Conservation (phyloP, 2,113 vertebrate genomes). For the Cephalopholis sonnerati region DNA sequence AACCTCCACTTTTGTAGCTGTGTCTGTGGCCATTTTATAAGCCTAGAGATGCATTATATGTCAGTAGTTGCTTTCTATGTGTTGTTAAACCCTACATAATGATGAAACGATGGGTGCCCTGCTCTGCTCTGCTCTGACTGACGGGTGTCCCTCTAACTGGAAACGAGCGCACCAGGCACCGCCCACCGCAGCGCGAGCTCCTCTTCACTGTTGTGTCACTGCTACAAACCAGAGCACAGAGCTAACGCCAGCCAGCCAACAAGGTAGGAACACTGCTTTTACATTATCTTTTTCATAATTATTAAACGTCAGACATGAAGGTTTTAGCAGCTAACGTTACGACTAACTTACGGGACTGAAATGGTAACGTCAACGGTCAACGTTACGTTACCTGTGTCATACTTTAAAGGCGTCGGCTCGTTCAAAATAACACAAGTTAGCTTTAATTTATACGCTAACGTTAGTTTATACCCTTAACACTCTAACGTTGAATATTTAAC, state of each 20-base stretch:
- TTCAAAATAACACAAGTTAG: not conserved
- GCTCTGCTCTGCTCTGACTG: not conserved
- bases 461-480: no score
- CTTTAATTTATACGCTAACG: not conserved
- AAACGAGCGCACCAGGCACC: slow-evolving; percentile 29
- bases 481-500: no score
- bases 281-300: not conserved
- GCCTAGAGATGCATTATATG: no score
- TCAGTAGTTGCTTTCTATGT: no score
- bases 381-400: no score
- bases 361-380: not conserved
- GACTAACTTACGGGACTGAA: not conserved
- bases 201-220: not conserved
- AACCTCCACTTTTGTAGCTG: no score
- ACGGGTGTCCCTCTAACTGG: not conserved
- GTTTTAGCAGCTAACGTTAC: not conserved
- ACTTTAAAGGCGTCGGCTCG: not conserved
- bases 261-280: not conserved
- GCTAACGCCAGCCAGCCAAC: not conserved
- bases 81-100: no score
- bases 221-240: not conserved
- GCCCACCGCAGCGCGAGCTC: slow-evolving; percentile 32
- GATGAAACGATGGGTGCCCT: no score
- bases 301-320: not conserved
- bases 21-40: no score